These are phyloP conservation scores for Pentamera pediparva DNA, from an alignment of 53 echinoderm and acorn worm genomes.

Conservation along the genomic window DNA sequence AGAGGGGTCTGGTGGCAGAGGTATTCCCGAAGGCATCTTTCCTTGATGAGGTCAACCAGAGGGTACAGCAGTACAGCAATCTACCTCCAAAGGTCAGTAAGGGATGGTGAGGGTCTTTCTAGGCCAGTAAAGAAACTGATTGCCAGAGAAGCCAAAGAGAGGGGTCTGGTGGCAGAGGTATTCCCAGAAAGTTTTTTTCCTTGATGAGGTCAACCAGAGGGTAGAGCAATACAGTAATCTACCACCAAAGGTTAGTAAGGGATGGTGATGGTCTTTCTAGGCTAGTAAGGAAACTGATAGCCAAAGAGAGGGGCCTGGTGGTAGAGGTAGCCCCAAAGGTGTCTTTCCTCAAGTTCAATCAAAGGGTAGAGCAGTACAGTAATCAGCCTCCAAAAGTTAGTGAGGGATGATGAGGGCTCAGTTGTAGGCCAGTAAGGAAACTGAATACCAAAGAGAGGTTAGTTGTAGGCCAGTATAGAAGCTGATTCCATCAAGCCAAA, in stretches of 20 bases:
- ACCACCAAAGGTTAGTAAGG: slow-evolving; percentile 82
- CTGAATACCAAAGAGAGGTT: slow-evolving; percentile 70
- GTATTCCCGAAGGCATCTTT: slow-evolving; percentile 77
- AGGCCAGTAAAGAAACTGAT: no score
- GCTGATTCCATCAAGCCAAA: no score
- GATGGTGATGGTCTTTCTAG: no score
- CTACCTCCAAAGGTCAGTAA: slow-evolving; percentile 81
- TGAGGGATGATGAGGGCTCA: no score
- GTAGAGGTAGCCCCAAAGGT: slow-evolving; percentile 67
- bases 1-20: slow-evolving; percentile 72
- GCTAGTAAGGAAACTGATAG: slow-evolving; percentile 81
- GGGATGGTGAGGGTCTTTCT: no score
- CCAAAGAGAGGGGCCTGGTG: slow-evolving; percentile 71
- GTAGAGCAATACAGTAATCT: slow-evolving; percentile 61
- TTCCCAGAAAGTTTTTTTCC: slow-evolving; percentile 70
- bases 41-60: slow-evolving; percentile 52
- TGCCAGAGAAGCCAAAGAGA: slow-evolving; percentile 75
- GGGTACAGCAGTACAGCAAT: slow-evolving; percentile 54
- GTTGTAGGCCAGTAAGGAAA: no score
- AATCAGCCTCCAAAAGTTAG: slow-evolving; percentile 77
- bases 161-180: slow-evolving; percentile 73
- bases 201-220: slow-evolving; percentile 49
- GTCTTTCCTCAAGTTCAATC: slow-evolving; percentile 62
- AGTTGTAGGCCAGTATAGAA: no score
- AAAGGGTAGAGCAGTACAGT: slow-evolving; percentile 55